Evolutionary conservation across 2,888 invertebrate species (phyloP), one percentile per base, ranked within the genome.

Genomic region (Orthosia gothica): DNA sequence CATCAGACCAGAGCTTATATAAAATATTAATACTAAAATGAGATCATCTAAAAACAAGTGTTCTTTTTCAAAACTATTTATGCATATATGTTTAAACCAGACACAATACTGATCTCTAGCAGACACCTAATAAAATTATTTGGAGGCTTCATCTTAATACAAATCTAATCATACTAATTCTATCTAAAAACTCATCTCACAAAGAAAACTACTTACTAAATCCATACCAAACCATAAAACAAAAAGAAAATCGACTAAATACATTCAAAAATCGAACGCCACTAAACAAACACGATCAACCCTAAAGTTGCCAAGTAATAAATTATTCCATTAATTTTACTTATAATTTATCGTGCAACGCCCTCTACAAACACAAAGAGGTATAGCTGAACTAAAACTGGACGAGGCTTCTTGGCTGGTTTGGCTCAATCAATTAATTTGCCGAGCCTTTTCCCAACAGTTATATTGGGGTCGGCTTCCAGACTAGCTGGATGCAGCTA

Each of bases 301-400:
- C 69, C 64, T 76, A 58, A 66, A 76, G 61, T 61, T 47, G 18
- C 32, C 47, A 70, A 70, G 40, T 62, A 66, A 70, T 79, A 40
- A 76, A 68, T 81, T 78, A 82, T 67, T 81, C 68, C 13, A 79
- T 55, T 59, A 50, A 54, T 66, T 55, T 32, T 45, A 64, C 45
- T 47, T 61, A 82, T 59, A 62, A 64, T 61, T 77, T 54, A 66
- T 26, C 61, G 62, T 63, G 47, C 63, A 63, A 61, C 77, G 65
- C 77, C 82, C 72, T 66, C 26, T 78, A 18, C 18, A 26, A 45
- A 69, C 26, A 76, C 15, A 79, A 59, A 65, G 23, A 40, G 5
- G 23, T 54, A 12, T 16, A 15, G 57, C 52, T 63, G 63, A 58
- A 57, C 18, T 40, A 32, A 45, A 12, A 18, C 15, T 68, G 11